phyloP scores from a whole-genome alignment of 2,888 invertebrate genomes.

The Phyto melanocephala region DNA sequence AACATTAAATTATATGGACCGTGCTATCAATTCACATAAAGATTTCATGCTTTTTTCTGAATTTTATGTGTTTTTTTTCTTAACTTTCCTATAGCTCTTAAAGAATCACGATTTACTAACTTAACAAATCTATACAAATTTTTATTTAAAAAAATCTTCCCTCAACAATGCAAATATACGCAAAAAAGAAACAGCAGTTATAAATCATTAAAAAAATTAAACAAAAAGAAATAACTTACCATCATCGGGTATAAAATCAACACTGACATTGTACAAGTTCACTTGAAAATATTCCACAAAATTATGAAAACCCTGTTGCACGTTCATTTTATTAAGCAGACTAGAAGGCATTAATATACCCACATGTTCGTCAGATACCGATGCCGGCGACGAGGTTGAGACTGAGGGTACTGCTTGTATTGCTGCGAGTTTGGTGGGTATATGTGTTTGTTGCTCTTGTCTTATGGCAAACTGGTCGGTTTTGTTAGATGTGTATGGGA shows the following conservation, averaged over 20 bases:
- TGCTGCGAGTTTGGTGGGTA: background rate
- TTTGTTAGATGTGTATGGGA: conserved; percentile 41
- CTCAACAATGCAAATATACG: no score
- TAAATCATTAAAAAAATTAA: no score
- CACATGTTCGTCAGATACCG: conserved; percentile 66
- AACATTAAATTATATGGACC: no score
- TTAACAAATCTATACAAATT: no score
- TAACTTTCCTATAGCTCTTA: no score
- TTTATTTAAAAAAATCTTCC: no score
- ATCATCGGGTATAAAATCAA: conserved; percentile 76
- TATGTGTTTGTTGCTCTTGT: conserved; percentile 48
- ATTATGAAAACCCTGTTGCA: conserved; percentile 76
- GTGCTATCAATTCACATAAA: no score
- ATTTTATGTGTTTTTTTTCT: no score
- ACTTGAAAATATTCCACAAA: conserved; percentile 77
- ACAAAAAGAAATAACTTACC: no score
- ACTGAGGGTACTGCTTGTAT: conserved; percentile 30
- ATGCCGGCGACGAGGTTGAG: background rate
- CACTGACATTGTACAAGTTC: conserved; percentile 73
- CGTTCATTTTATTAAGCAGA: conserved; percentile 73
- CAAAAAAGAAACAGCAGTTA: no score
- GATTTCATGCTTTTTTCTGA: no score
- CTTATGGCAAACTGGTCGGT: background rate
- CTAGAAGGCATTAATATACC: conserved; percentile 75
- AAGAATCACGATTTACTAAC: no score